Evolutionary conservation across 2,113 vertebrate species (phyloP).

Genomic region (Phainopepla nitens): DNA sequence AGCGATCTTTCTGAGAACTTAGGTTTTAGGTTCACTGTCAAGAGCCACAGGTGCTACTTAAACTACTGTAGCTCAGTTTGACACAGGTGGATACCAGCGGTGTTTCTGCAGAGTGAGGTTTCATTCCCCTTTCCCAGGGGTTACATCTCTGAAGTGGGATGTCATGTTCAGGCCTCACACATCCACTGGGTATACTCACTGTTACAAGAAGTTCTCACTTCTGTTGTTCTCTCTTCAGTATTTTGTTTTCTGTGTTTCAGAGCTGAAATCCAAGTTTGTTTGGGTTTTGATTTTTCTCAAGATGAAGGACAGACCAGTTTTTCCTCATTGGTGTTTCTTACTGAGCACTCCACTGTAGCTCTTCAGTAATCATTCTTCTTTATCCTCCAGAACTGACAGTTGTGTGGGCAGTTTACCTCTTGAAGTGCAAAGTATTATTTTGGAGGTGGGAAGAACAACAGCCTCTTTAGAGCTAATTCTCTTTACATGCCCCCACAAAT

Average conservation of each 20-base stretch:
- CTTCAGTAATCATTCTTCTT: neutral
- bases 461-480: slow-evolving; percentile 18
- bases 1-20: neutral
- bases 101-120: neutral
- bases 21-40: neutral
- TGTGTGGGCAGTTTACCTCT: slow-evolving; percentile 45
- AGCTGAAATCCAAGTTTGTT: neutral
- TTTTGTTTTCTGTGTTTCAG: neutral
- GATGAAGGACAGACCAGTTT: neutral
- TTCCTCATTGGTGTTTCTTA: neutral
- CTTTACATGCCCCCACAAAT: slow-evolving; percentile 12
- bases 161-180: neutral
- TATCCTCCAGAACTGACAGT: neutral
- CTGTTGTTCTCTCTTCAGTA: neutral
- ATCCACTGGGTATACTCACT: neutral
- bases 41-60: neutral
- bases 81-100: neutral
- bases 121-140: neutral
- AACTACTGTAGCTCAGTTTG: neutral
- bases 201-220: neutral
- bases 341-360: neutral
- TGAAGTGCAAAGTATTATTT: slow-evolving; percentile 47
- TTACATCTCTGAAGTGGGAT: neutral
- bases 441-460: slow-evolving; percentile 44
- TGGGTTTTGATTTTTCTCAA: neutral